Conservation (phyloP, 2,888 invertebrate species). For the Caenorhabditis sp. region DNA sequence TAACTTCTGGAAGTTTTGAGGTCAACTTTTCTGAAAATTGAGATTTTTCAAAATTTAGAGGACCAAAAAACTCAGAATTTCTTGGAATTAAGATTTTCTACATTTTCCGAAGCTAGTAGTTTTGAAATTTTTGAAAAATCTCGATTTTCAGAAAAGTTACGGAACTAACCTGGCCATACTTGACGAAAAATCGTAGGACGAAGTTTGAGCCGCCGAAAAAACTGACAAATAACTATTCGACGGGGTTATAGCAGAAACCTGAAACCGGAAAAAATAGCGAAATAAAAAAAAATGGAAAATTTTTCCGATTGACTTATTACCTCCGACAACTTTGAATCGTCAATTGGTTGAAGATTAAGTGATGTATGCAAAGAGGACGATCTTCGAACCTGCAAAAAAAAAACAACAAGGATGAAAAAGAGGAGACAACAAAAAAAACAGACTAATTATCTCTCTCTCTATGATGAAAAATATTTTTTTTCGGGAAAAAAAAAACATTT, state of each 20-base stretch:
- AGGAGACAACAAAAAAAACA: neutral
- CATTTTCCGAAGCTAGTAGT: too few relatives aligned
- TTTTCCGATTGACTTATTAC: neutral
- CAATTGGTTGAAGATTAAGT: slow-evolving; percentile 21
- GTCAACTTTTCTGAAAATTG: too few relatives aligned
- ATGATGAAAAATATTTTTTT: neutral
- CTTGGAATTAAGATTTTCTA: too few relatives aligned
- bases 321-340: slow-evolving; percentile 38
- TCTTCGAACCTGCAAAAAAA: slow-evolving; percentile 40
- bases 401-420: neutral
- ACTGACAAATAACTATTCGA: slow-evolving; percentile 34
- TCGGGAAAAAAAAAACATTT: neutral
- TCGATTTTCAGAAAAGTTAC: too few relatives aligned
- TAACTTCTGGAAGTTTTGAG: too few relatives aligned
- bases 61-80: too few relatives aligned
- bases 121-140: too few relatives aligned
- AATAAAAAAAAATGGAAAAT: neutral
- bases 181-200: slow-evolving; percentile 2
- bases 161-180: slow-evolving; percentile 25
- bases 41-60: too few relatives aligned
- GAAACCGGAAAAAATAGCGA: too few relatives aligned
- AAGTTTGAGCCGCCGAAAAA: slow-evolving; percentile 8
- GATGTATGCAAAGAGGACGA: slow-evolving; percentile 37
- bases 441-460: neutral
- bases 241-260: slow-evolving; percentile 32